These are phyloP conservation scores for Sparus aurata DNA, from an alignment of 2,797 vertebrate species.

Conservation along the genomic window DNA sequence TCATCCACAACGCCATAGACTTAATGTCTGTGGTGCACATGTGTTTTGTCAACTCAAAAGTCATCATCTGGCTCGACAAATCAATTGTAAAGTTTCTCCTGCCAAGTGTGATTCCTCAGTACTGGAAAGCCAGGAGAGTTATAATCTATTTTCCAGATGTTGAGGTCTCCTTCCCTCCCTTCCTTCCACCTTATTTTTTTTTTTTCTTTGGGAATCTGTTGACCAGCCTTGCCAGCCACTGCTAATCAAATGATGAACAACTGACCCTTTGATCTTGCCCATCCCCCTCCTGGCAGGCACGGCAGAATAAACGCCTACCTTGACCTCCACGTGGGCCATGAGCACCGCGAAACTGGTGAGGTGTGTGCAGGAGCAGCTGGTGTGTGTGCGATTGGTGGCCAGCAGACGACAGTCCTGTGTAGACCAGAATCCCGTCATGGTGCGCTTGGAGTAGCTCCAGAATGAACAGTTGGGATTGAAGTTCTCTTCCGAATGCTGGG, in stretches of 20 bases:
- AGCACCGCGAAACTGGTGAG: slow-evolving; percentile 98
- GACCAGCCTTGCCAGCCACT: slow-evolving; percentile 45
- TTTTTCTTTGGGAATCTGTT: slow-evolving; percentile 28
- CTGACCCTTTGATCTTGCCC: slow-evolving; percentile 55
- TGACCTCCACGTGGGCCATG: slow-evolving; percentile 97
- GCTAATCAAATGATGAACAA: slow-evolving; percentile 72
- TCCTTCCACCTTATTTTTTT: neutral
- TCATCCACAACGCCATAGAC: slow-evolving; percentile 21
- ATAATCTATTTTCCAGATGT: slow-evolving; percentile 68
- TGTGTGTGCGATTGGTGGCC: slow-evolving; percentile 96
- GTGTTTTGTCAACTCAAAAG: slow-evolving; percentile 41
- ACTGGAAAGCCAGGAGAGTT: slow-evolving; percentile 41
- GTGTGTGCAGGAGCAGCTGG: slow-evolving; percentile 97
- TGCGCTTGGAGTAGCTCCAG: slow-evolving; percentile 99
- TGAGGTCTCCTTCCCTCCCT: slow-evolving; percentile 34
- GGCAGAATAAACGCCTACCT: slow-evolving; percentile 85
- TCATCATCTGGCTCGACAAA: slow-evolving; percentile 60
- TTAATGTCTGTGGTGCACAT: slow-evolving; percentile 30
- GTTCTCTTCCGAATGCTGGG: slow-evolving; percentile 96
- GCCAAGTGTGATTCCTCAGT: slow-evolving; percentile 60
- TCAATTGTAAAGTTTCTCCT: slow-evolving; percentile 51
- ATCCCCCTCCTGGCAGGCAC: slow-evolving; percentile 28
- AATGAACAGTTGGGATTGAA: slow-evolving; percentile 99
- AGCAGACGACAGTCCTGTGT: slow-evolving; percentile 97
- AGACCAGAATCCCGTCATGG: slow-evolving; percentile 98